phyloP scores from a whole-genome alignment of 2,113 vertebrate genomes.

The Atractosteus spatula region DNA sequence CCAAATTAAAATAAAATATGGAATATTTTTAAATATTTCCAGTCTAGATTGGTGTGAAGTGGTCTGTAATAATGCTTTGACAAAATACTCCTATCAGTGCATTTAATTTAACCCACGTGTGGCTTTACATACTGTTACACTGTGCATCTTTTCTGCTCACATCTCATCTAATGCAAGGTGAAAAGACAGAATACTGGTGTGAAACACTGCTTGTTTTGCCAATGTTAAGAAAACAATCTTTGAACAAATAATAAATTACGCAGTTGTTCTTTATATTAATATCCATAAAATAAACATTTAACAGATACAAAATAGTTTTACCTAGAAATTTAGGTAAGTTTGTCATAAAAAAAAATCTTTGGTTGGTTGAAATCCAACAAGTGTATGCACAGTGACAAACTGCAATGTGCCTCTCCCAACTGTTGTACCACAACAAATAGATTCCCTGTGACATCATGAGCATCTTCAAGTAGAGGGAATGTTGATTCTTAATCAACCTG shows the following conservation, averaged over 20 bases:
- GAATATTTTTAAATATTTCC: constrained; percentile 59
- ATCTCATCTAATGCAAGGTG: constrained; percentile 58
- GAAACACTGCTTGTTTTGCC: constrained; percentile 68
- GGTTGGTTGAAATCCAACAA: constrained; percentile 83
- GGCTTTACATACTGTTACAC: constrained; percentile 7
- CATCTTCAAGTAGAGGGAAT: constrained; percentile 68
- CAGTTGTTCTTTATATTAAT: constrained; percentile 81
- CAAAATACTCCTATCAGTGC: constrained; percentile 54
- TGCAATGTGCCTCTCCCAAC: constrained; percentile 89
- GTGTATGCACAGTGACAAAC: constrained; percentile 72
- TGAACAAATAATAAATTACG: constrained; percentile 72
- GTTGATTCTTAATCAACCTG: constrained; percentile 55
- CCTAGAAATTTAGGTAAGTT: constrained; percentile 77
- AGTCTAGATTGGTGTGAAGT: constrained; percentile 52
- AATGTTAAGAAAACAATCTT: constrained; percentile 47
- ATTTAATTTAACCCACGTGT: constrained; percentile 62
- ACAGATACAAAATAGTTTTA: constrained; percentile 40
- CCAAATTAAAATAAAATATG: constrained; percentile 56
- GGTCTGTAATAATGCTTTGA: constrained; percentile 75
- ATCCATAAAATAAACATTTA: constrained; percentile 48
- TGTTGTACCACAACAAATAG: constrained; percentile 95
- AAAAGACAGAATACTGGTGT: constrained; percentile 67
- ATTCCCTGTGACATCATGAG: constrained; percentile 63
- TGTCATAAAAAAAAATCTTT: constrained; percentile 67
- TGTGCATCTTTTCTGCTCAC: constrained; percentile 8